Evolutionary conservation across 2,888 invertebrate genomes (phyloP).

Genomic region (Drosophila limbata): DNA sequence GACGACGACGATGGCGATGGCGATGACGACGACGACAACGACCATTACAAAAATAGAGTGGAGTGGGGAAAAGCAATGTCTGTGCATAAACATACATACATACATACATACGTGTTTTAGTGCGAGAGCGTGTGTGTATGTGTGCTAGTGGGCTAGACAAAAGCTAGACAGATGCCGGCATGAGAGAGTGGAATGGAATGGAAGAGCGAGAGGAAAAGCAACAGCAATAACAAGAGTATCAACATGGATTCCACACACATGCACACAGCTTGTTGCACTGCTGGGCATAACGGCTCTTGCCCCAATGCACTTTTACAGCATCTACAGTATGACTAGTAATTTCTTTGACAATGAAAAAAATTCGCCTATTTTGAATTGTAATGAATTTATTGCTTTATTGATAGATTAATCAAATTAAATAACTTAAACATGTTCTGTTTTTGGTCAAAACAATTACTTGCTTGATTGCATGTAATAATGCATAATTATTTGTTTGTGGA

Average conservation of each 20-base stretch:
- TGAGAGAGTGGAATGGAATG: slow-evolving; percentile 2
- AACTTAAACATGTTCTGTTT: too few species aligned
- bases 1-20: slow-evolving; percentile 25
- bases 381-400: too few species aligned
- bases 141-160: slow-evolving; percentile 64
- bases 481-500: not conserved
- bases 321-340: too few species aligned
- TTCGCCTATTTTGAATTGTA: too few species aligned
- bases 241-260: too few species aligned
- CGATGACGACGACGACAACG: slow-evolving; percentile 33
- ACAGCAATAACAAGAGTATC: not conserved
- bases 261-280: not conserved
- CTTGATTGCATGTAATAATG: not conserved
- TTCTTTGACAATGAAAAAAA: too few species aligned
- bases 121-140: slow-evolving; percentile 14
- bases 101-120: slow-evolving; percentile 12
- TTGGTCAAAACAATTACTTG: not conserved
- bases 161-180: slow-evolving; percentile 64
- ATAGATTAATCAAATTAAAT: too few species aligned
- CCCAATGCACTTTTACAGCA: too few species aligned
- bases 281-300: too few species aligned
- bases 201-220: not conserved
- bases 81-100: slow-evolving; percentile 6
- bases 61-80: slow-evolving; percentile 46
- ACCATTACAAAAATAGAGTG: slow-evolving; percentile 58